Evolutionary conservation across 1,140 invertebrate genomes (phyloP), one percentile per base, ranked within the genome.

Genomic region (Zelostemma sp.): DNA sequence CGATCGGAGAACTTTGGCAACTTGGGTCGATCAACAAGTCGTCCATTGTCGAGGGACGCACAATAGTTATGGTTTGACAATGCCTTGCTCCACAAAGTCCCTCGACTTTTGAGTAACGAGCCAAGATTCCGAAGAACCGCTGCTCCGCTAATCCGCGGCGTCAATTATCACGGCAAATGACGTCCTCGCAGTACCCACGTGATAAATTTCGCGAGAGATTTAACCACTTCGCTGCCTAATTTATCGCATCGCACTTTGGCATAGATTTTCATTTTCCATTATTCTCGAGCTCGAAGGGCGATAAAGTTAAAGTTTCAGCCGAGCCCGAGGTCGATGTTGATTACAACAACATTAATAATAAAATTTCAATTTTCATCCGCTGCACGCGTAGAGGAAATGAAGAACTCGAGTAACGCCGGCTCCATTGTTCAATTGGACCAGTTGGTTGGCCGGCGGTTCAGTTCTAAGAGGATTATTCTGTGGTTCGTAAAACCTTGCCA

Each of bases 381-480:
- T n/a, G 14, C 4, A 31, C 14, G 18, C 28, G 49, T 6, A 43
- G 9, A 12, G 53, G 15, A 51, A 45, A 56, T 33, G 14, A 38
- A 28, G 25, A 58, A 64, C 12, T 51, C 55, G 25, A 38, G 47
- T 49, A 46, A 9, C n/a, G 1, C 28, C 9, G 15, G 33, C 48
- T 60, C 35, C 33, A 51, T 54, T 40, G 46, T 35, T 67, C 49
- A 25, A 47, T 31, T 58, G 54, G 57, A 54, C 33, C 38, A 57
- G 54, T 18, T 53, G 38, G 58, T 47, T 54, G 41, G 59, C 49
- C 41, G 41, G 48, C 38, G 47, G 66, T 53, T 67, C 63, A 46
- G 12, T 74, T 67, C 68, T 78, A 78, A 78, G 76, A 77, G 72
- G 76, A 80, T 80, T 78, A 80, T 73, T 68, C 71, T 59, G 72